Evolutionary conservation across 1,140 invertebrate species (phyloP), one percentile per base, ranked within the genome.

Genomic region (Protaetia brevitarsis): DNA sequence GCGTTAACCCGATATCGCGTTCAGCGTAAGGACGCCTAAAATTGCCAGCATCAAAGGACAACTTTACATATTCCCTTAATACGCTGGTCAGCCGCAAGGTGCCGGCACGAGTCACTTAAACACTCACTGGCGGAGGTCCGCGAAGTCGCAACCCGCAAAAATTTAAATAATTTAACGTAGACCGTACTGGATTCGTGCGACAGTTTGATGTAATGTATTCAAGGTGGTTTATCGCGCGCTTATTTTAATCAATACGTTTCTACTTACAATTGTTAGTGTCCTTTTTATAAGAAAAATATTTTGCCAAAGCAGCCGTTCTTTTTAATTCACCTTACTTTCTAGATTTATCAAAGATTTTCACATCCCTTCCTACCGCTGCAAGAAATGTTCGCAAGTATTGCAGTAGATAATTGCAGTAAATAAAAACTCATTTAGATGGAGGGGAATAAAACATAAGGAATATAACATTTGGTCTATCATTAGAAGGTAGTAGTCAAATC

Each of bases 1-100:
- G 57, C 41, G 57, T n/a, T 59, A 59, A 59, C 57, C 26, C 29
- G 26, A 59, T 59, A 59, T 29, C 13, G 13, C 57, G 57, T 59
- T 23, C 41, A 51, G 41, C 21, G 41, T 23, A 51, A 51, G 26
- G 41, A 16, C 26, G 7, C 26, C 57, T n/a, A 28, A 28, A 59
- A 59, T 59, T 26, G 26, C 16, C 26, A 28, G 57, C 57, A 29
- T n/a, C 57, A 59, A 59, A 59, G 57, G 13, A 28, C 57, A 59
- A 31, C 57, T 28, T 31, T 59, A 59, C 57, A 59, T 28, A 31
- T 59, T 59, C 57, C 26, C 57, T 59, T 59, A 59, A 59, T 59
- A 29, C 57, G 57, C 16, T 59, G 57, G 57, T 59, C 57, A 59
- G 26, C 57, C 57, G 57, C 57, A 59, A 59, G 57, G 57, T 31